phyloP scores from a whole-genome alignment of 92 coral and sea anemone species.

The Chrysogorgia sp. region DNA sequence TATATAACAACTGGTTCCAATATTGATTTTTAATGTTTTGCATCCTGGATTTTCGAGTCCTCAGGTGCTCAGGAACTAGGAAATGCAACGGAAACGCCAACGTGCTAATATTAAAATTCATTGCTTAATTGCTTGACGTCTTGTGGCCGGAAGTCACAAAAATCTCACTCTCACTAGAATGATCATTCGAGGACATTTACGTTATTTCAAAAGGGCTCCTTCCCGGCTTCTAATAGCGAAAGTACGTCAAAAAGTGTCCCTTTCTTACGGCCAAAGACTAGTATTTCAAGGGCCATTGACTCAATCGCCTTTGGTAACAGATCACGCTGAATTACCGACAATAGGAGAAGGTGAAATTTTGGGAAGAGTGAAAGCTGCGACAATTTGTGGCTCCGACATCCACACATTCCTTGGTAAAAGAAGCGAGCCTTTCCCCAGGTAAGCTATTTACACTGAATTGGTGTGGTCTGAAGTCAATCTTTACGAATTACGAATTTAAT shows the following conservation, averaged over 20 bases:
- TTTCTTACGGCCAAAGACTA: conserved; percentile 55
- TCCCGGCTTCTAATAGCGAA: background rate
- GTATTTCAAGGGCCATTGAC: conserved; percentile 73
- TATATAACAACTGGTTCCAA: too few relatives aligned
- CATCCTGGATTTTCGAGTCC: too few relatives aligned
- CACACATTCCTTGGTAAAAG: conserved; percentile 84
- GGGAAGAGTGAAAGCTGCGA: conserved; percentile 70
- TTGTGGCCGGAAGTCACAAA: too few relatives aligned
- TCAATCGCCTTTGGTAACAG: conserved; percentile 63
- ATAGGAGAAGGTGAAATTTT: conserved; percentile 84
- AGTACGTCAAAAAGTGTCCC: background rate
- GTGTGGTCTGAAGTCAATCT: background rate
- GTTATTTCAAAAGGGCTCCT: background rate
- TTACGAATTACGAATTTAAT: background rate
- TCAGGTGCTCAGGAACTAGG: too few relatives aligned
- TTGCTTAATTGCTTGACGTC: too few relatives aligned
- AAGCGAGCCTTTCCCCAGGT: conserved; percentile 86
- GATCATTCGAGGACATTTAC: conserved; percentile 6
- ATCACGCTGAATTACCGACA: conserved; percentile 67
- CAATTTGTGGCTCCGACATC: conserved; percentile 95
- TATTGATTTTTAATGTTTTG: too few relatives aligned
- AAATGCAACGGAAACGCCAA: too few relatives aligned
- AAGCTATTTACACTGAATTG: background rate
- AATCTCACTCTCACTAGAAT: background rate
- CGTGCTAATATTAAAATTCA: too few relatives aligned